phyloP scores from a whole-genome alignment of 2,113 vertebrate species.

The Mesembrinibis cayennensis region DNA sequence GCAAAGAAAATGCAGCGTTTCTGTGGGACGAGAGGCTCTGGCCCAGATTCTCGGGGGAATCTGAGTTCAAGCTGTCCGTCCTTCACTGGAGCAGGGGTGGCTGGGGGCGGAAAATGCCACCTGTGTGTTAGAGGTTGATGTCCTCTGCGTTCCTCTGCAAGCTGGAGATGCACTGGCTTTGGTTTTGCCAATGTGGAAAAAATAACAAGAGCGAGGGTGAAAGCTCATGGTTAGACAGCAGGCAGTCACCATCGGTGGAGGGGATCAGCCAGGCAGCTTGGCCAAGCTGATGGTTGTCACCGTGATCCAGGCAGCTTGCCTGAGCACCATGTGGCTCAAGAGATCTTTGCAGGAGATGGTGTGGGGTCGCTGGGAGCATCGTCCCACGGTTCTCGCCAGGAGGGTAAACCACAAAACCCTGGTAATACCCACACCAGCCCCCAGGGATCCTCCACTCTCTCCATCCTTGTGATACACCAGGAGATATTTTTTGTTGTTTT shows the following conservation, averaged over 20 bases:
- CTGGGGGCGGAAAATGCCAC: not conserved
- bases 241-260: not conserved
- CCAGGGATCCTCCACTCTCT: not conserved
- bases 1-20: not conserved
- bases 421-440: not conserved
- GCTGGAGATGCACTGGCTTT: not conserved
- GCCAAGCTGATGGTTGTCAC: not conserved
- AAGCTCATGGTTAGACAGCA: not conserved
- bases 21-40: not conserved
- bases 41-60: not conserved
- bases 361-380: not conserved
- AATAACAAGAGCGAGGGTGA: not conserved
- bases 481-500: not conserved
- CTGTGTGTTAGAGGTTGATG: not conserved
- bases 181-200: not conserved
- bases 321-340: not conserved
- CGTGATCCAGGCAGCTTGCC: not conserved
- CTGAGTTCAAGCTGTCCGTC: not conserved
- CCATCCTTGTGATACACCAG: not conserved
- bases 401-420: not conserved
- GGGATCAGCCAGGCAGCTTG: not conserved
- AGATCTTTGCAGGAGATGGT: not conserved
- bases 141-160: not conserved
- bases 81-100: not conserved
- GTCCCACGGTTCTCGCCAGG: rapidly evolving